Percentiles rank a stretch among this genome's conserved stretches.
phyloP scores from a whole-genome alignment of 2,888 invertebrate species.

The Lathronympha strigana region DNA sequence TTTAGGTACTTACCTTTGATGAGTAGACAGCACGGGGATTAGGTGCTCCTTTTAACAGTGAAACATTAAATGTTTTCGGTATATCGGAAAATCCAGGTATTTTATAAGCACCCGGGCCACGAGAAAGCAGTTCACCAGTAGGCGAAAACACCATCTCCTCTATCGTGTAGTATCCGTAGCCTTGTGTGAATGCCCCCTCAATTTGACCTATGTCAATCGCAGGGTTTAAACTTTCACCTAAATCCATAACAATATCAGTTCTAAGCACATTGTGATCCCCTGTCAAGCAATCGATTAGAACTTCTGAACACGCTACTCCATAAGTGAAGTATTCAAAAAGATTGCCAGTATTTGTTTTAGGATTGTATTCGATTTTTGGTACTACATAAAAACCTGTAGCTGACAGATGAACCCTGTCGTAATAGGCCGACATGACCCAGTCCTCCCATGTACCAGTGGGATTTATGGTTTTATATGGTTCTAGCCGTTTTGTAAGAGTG shows the following conservation, averaged over 20 bases:
- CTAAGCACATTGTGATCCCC: slow-evolving; percentile 93
- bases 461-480: slow-evolving; percentile 86
- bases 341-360: slow-evolving; percentile 86
- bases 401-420: slow-evolving; percentile 87
- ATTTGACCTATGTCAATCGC: slow-evolving; percentile 96
- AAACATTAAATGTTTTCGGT: slow-evolving; percentile 92
- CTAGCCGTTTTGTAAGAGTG: slow-evolving; percentile 85
- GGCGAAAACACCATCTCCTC: slow-evolving; percentile 92
- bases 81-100: slow-evolving; percentile 93
- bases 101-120: slow-evolving; percentile 94
- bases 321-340: slow-evolving; percentile 91
- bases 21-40: slow-evolving; percentile 94
- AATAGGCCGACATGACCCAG: slow-evolving; percentile 89
- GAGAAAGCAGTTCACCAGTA: slow-evolving; percentile 87
- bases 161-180: slow-evolving; percentile 92
- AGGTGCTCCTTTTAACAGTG: slow-evolving; percentile 90
- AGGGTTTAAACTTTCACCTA: slow-evolving; percentile 94
- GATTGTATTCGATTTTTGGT: slow-evolving; percentile 86
- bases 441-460: slow-evolving; percentile 90
- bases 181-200: slow-evolving; percentile 95
- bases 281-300: slow-evolving; percentile 94
- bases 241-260: slow-evolving; percentile 95
- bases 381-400: slow-evolving; percentile 90
- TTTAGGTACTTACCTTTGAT: slow-evolving; percentile 87
- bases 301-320: slow-evolving; percentile 92